phyloP scores from a whole-genome alignment of 1,140 invertebrate genomes.

The Tetranychus cinnabarinus region DNA sequence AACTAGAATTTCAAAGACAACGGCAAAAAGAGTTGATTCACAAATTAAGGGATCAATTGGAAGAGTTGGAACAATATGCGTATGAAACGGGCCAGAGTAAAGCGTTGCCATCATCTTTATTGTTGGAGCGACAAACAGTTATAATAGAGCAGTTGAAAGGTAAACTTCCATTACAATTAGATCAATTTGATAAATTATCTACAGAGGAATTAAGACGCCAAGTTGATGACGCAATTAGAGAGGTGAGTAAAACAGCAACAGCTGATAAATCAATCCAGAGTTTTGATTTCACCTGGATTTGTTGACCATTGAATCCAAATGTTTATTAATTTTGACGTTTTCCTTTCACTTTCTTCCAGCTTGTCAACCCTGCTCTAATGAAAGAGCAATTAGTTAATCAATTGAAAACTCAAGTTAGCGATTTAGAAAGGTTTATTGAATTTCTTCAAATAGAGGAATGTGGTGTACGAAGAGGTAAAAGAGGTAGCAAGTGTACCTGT shows the following conservation, averaged over 20 bases:
- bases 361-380: conserved; percentile 79
- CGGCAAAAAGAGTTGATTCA: conserved; percentile 65
- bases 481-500: conserved; percentile 26
- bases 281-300: neutral
- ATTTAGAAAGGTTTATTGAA: conserved; percentile 87
- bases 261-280: neutral
- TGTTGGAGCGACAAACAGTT: conserved; percentile 63
- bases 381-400: conserved; percentile 85
- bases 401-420: conserved; percentile 83
- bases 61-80: conserved; percentile 79
- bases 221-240: conserved; percentile 44
- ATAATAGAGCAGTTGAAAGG: conserved; percentile 56
- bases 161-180: conserved; percentile 45
- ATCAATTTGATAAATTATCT: conserved; percentile 41
- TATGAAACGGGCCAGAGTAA: conserved; percentile 33
- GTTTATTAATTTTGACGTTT: neutral
- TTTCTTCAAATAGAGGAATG: conserved; percentile 52
- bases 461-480: neutral
- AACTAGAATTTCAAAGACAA: conserved; percentile 35
- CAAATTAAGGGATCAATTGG: conserved; percentile 68
- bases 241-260: conserved; percentile 23
- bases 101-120: conserved; percentile 44
- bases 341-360: conserved; percentile 25
- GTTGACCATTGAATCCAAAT: too few relatives aligned
- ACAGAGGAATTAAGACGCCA: conserved; percentile 53